Base-by-base conservation (phyloP, 2,888 invertebrate genomes). In the Trisateles emortualis region DNA sequence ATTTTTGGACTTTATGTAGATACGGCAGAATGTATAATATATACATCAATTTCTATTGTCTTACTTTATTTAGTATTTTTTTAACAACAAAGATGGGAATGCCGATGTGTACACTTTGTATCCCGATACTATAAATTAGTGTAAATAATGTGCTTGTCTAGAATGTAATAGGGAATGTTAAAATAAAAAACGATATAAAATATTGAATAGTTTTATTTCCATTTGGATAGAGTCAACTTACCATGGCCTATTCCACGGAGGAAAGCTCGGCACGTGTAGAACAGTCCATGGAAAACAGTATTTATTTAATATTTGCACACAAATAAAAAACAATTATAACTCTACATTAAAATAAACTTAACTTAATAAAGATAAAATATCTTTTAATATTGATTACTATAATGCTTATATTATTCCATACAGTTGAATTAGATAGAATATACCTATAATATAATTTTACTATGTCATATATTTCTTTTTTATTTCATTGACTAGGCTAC, bases 281-380 rank as follows among this genome's bases (percentile, higher is more conserved):
- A 88, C 84, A 88, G 85, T 89, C 90, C 92, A 92, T 92, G 89
- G 89, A 91, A 91, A 90, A 92, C 74, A 90, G 84, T 83, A 74
- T 76, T 84, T 81, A 81, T 86, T 87, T 86, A 86, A 84, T 88
- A 78, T 79, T 81, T 82, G 83, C 87, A 86, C 88, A 83, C 83
- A 66, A 76, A 76, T 68, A 72, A 74, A 8, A 71, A 68, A 73
- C 63, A 70, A 66, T 62, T 52, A 69, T 71, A 61, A 51, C 52
- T 72, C 70, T 75, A 78, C 68, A 69, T 67, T 70, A 72, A 76
- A 72, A 57, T 47, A 67, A 26, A 69, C 69, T 69, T 61, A 69
- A 64, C 44, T 45, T 42, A 63, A 67, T 13, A 43, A 58, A 54
- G 52, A 62, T 59, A 67, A 60, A 62, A 46, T 35, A 62, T 61